phyloP scores from a whole-genome alignment of 2,888 invertebrate species.

The Beris chalybata region DNA sequence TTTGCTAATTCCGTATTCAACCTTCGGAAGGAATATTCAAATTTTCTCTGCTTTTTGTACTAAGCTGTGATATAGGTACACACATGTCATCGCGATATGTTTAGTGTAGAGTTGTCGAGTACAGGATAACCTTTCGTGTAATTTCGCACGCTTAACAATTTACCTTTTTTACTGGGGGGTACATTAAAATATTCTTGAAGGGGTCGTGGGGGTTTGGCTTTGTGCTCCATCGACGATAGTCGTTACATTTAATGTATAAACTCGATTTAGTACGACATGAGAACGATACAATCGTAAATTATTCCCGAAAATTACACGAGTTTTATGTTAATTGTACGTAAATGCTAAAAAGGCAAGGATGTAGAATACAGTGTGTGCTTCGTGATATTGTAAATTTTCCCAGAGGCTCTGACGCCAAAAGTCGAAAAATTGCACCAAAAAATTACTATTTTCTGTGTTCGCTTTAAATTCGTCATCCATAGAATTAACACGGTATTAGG shows the following conservation, averaged over 20 bases:
- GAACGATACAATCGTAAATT: conserved; percentile 32
- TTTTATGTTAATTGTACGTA: conserved; percentile 36
- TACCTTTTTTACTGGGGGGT: too few relatives aligned
- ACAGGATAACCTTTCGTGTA: conserved; percentile 15
- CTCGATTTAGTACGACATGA: too few relatives aligned
- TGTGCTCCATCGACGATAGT: too few relatives aligned
- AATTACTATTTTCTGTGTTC: background rate
- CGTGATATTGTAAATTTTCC: background rate
- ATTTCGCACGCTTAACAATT: conserved; percentile 13
- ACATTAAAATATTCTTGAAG: too few relatives aligned
- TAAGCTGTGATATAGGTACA: too few relatives aligned
- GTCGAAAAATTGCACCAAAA: conserved; percentile 33
- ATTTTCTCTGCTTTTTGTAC: background rate
- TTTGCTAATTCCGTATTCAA: conserved; percentile 17
- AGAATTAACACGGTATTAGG: too few relatives aligned
- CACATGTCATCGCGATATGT: too few relatives aligned
- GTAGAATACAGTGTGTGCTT: too few relatives aligned
- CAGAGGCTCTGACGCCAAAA: conserved; percentile 32
- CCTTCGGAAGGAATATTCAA: conserved; percentile 25
- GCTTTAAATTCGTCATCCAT: too few relatives aligned
- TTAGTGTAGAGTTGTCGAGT: too few relatives aligned
- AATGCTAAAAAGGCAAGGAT: conserved; percentile 19
- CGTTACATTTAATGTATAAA: too few relatives aligned
- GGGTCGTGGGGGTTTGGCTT: too few relatives aligned
- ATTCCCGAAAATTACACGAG: conserved; percentile 34